phyloP scores from a whole-genome alignment of 2,113 vertebrate genomes.

The Cephalophus harveyi region DNA sequence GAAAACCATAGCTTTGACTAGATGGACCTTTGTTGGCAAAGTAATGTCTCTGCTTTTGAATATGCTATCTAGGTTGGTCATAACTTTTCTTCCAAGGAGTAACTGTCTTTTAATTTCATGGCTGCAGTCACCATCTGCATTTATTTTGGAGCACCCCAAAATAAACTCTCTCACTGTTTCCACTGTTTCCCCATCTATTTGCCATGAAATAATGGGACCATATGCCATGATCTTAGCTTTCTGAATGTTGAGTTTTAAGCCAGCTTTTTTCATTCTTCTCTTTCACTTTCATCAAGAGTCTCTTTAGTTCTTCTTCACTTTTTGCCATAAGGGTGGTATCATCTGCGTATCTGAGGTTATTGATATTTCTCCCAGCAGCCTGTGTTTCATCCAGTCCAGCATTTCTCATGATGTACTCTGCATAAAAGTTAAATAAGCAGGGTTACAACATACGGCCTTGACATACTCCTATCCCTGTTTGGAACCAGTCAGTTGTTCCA shows the following conservation, averaged over 20 bases:
- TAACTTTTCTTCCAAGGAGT: not conserved
- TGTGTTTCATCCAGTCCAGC: not conserved
- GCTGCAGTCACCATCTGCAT: not conserved
- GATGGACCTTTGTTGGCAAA: not conserved
- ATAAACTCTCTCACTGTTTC: not conserved
- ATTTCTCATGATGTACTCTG: not conserved
- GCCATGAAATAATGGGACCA: not conserved
- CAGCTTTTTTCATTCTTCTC: not conserved
- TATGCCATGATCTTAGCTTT: not conserved
- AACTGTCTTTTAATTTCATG: not conserved
- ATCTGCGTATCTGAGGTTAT: not conserved
- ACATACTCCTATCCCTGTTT: not conserved
- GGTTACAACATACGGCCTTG: not conserved
- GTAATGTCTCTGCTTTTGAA: not conserved
- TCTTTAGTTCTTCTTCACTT: not conserved
- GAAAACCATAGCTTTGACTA: not conserved
- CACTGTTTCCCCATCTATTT: not conserved
- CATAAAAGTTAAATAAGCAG: not conserved
- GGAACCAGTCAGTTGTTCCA: not conserved
- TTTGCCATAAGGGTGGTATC: not conserved
- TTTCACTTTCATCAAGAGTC: not conserved
- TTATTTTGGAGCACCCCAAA: fast-evolving
- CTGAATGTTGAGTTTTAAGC: not conserved
- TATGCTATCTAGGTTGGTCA: not conserved
- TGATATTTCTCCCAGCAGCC: not conserved